These are phyloP conservation scores for Aphelocoma coerulescens DNA, from an alignment of 2,113 vertebrate species.

Conservation along the genomic window DNA sequence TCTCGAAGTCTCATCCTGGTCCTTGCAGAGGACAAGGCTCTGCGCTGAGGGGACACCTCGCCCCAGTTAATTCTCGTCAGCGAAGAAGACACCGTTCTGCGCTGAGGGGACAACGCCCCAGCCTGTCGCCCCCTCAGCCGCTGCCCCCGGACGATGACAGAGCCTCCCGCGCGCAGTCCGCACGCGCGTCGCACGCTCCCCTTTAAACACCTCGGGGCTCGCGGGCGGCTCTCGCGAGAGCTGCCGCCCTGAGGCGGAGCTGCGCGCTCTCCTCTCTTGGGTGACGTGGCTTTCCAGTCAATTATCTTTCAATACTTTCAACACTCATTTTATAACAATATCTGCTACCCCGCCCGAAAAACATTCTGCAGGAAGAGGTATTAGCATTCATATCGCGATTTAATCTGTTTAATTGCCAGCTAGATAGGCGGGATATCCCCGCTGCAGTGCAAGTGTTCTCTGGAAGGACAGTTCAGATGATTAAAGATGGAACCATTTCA, in stretches of 20 bases:
- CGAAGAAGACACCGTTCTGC: neutral
- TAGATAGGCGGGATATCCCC: neutral
- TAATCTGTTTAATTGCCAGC: neutral
- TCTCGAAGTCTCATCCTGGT: neutral
- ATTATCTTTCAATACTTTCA: neutral
- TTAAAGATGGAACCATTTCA: neutral
- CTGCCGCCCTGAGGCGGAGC: neutral
- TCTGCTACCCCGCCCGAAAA: neutral
- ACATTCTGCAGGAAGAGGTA: neutral
- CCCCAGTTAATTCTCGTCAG: too few species aligned
- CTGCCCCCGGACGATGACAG: accelerated
- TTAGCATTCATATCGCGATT: neutral
- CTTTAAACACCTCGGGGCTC: neutral
- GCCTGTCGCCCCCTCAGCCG: accelerated
- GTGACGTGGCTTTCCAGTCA: neutral
- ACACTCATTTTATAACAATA: neutral
- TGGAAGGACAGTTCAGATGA: neutral
- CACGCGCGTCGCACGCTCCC: too few species aligned
- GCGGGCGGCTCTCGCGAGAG: neutral
- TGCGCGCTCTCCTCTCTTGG: too few species aligned
- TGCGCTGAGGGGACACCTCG: too few species aligned
- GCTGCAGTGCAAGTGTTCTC: neutral
- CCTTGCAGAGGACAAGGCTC: neutral
- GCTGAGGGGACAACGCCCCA: neutral
- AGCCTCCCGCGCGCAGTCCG: too few species aligned